phyloP scores from a whole-genome alignment of 2,888 invertebrate species.

The Athalia rosae region DNA sequence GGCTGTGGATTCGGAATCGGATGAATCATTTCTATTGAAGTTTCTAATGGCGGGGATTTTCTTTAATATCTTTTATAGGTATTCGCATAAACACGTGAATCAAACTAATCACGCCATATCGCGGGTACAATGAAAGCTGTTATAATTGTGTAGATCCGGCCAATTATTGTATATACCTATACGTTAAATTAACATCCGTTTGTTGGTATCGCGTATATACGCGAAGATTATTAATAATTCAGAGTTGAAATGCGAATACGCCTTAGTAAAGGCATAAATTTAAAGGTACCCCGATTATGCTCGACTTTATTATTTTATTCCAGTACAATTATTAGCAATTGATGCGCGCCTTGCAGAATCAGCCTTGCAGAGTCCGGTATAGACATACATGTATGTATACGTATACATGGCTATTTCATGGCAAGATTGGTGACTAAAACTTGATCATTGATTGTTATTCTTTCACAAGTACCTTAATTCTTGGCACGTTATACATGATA shows the following conservation, averaged over 20 bases:
- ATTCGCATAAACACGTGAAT: neutral
- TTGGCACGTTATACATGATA: constrained; percentile 7
- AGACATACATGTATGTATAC: neutral
- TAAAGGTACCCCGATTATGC: neutral
- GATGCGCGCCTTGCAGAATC: neutral
- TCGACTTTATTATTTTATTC: constrained; percentile 10
- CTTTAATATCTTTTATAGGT: neutral
- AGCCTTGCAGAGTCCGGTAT: neutral
- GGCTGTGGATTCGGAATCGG: neutral
- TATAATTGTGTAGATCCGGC: constrained; percentile 10
- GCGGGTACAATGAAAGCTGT: constrained; percentile 19
- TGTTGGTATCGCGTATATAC: neutral
- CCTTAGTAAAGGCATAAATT: constrained; percentile 14
- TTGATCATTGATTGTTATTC: constrained; percentile 21
- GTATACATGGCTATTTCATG: too few relatives aligned
- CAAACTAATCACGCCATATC: neutral
- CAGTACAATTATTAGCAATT: constrained; percentile 3
- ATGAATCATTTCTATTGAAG: too few relatives aligned
- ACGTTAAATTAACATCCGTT: neutral
- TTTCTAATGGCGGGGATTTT: neutral
- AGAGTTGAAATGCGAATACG: neutral
- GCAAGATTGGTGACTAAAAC: neutral
- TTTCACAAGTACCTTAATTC: neutral
- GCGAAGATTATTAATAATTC: neutral
- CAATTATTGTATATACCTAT: neutral